Conservation (phyloP, 2,888 invertebrate species). For the Pammene fasciana region DNA sequence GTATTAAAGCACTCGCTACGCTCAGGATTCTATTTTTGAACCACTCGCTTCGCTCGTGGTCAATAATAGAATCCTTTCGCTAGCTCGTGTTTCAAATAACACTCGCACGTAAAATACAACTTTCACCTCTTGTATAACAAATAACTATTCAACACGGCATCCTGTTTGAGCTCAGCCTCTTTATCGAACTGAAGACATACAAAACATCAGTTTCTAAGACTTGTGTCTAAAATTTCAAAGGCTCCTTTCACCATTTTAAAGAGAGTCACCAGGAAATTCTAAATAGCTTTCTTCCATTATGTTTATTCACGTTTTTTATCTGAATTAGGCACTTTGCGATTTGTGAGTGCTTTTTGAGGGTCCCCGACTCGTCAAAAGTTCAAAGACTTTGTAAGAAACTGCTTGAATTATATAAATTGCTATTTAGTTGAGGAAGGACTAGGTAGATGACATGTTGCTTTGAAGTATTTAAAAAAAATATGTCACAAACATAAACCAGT, state of each 20-base stretch:
- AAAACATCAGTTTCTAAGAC: too few relatives aligned
- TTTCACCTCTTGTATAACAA: too few relatives aligned
- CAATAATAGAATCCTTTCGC: too few relatives aligned
- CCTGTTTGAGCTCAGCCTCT: too few relatives aligned
- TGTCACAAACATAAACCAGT: too few relatives aligned
- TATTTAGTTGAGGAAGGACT: slow-evolving; percentile 20
- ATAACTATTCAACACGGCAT: too few relatives aligned
- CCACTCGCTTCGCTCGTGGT: too few relatives aligned
- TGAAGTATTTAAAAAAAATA: not conserved
- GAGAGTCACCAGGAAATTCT: slow-evolving; percentile 4
- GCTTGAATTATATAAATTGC: slow-evolving; percentile 34
- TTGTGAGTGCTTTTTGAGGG: slow-evolving; percentile 37
- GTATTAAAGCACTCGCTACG: too few relatives aligned
- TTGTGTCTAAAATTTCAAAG: not conserved
- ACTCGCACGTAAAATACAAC: too few relatives aligned
- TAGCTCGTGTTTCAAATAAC: too few relatives aligned
- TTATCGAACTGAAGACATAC: too few relatives aligned
- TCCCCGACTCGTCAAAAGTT: slow-evolving; percentile 33
- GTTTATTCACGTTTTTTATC: slow-evolving; percentile 25
- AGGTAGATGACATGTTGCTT: slow-evolving; percentile 4
- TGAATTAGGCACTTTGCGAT: slow-evolving; percentile 36
- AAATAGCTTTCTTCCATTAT: slow-evolving; percentile 30
- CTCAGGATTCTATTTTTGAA: too few relatives aligned
- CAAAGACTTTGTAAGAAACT: slow-evolving; percentile 29
- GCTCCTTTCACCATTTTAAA: not conserved